Percentiles rank a stretch among this genome's conserved stretches.
Evolutionary conservation across 2,797 vertebrate genomes (phyloP).

Genomic region (Arremon brunneinucha): DNA sequence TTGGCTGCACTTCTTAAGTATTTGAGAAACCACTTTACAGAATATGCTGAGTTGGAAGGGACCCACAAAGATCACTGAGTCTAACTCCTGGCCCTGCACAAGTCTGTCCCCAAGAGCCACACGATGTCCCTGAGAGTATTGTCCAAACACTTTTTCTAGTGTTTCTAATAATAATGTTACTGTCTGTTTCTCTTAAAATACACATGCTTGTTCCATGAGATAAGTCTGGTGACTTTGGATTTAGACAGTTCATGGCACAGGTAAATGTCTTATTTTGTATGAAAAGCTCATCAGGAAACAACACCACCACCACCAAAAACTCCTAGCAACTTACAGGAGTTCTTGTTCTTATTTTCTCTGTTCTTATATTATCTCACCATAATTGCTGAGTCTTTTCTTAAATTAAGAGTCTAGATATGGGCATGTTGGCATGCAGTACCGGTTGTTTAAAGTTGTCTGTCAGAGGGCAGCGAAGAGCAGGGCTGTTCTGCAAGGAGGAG

Average conservation of each 20-base stretch:
- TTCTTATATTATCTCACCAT: not conserved
- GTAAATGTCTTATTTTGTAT: not conserved
- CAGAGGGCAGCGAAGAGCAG: not conserved
- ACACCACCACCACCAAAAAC: too few relatives aligned
- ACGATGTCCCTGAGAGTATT: not conserved
- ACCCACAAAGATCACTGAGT: not conserved
- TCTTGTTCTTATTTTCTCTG: not conserved
- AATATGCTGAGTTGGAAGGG: not conserved
- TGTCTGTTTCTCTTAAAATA: not conserved
- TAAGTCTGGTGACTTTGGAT: not conserved
- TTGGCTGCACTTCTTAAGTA: not conserved
- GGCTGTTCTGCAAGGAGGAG: not conserved
- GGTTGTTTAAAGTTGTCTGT: not conserved
- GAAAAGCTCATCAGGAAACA: not conserved
- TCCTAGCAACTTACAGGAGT: not conserved
- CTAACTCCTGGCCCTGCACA: not conserved
- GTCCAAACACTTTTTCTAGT: not conserved
- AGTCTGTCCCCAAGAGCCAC: not conserved
- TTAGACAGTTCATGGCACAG: not conserved
- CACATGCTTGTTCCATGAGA: not conserved
- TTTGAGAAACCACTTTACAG: not conserved
- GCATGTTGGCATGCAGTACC: not conserved
- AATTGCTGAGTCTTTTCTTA: not conserved
- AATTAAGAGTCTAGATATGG: rapidly evolving
- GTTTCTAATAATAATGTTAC: not conserved